These are phyloP conservation scores for Lemur catta DNA, from an alignment of 2,797 vertebrate species.

Conservation along the genomic window DNA sequence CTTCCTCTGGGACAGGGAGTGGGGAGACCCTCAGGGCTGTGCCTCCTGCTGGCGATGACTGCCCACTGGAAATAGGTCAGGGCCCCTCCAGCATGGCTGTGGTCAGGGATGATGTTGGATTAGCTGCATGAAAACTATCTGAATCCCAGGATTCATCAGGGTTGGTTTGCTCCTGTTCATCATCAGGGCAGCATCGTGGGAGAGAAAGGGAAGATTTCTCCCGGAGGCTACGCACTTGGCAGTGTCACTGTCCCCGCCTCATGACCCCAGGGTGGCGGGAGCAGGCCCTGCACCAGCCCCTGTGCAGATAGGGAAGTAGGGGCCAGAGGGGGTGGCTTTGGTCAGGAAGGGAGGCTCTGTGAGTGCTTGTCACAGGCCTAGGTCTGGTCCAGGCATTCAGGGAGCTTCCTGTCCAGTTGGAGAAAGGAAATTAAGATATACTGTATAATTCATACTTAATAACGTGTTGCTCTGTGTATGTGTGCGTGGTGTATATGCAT, in stretches of 20 bases:
- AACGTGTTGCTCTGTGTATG: neutral
- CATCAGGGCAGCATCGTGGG: neutral
- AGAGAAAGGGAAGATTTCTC: neutral
- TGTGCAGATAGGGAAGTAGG: neutral
- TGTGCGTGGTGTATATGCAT: neutral
- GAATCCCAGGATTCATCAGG: neutral
- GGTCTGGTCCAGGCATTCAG: neutral
- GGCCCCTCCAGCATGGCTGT: neutral
- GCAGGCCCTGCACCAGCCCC: neutral
- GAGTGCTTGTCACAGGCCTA: neutral
- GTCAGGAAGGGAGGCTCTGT: neutral
- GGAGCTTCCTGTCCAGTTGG: neutral
- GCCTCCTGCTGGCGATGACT: neutral
- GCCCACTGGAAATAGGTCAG: neutral
- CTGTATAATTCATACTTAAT: neutral
- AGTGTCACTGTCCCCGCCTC: neutral
- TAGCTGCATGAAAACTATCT: neutral
- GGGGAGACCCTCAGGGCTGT: neutral
- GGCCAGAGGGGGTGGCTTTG: neutral
- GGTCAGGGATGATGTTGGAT: neutral
- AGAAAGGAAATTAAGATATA: neutral
- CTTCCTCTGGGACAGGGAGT: neutral
- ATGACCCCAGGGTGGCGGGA: neutral
- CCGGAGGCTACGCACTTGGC: neutral
- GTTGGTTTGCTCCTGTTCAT: neutral